phyloP scores from a whole-genome alignment of 2,888 invertebrate genomes.

The Odontocolon sp. region DNA sequence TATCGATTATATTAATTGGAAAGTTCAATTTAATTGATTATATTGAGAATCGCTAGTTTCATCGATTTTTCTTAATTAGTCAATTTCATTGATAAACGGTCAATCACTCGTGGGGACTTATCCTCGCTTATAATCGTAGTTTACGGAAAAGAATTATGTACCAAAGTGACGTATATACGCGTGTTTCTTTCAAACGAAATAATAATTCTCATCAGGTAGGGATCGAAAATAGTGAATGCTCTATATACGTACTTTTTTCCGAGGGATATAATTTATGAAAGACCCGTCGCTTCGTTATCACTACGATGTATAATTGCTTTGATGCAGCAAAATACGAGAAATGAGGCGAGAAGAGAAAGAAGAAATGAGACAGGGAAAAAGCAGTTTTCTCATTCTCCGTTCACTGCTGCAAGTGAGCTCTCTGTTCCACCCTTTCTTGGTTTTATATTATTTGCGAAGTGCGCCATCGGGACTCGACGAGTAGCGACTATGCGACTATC shows the following conservation, averaged over 20 bases:
- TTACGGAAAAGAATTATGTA: no score
- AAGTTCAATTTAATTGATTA: no score
- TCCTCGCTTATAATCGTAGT: no score
- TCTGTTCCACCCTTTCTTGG: slow-evolving; percentile 23
- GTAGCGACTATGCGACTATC: slow-evolving; percentile 36
- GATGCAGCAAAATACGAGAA: slow-evolving; percentile 14
- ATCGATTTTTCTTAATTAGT: no score
- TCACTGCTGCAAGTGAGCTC: neutral
- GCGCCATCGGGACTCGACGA: slow-evolving; percentile 37
- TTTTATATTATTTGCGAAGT: slow-evolving; percentile 53
- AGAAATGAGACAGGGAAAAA: neutral
- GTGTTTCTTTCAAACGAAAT: no score
- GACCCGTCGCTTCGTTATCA: slow-evolving; percentile 10
- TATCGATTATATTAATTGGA: no score
- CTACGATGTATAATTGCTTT: slow-evolving; percentile 19
- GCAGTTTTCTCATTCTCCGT: slow-evolving; percentile 19
- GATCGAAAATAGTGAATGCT: neutral
- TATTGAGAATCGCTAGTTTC: no score
- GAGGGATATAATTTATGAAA: neutral
- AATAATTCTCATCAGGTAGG: no score
- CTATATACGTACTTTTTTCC: neutral
- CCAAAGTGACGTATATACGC: no score
- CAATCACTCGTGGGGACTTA: no score
- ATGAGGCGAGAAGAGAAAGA: neutral
- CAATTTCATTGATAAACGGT: no score